Percentiles rank a stretch among this genome's conserved stretches.
These are phyloP conservation scores for Psittacula derbiana DNA, from an alignment of 2,797 vertebrate species.

Conservation along the genomic window DNA sequence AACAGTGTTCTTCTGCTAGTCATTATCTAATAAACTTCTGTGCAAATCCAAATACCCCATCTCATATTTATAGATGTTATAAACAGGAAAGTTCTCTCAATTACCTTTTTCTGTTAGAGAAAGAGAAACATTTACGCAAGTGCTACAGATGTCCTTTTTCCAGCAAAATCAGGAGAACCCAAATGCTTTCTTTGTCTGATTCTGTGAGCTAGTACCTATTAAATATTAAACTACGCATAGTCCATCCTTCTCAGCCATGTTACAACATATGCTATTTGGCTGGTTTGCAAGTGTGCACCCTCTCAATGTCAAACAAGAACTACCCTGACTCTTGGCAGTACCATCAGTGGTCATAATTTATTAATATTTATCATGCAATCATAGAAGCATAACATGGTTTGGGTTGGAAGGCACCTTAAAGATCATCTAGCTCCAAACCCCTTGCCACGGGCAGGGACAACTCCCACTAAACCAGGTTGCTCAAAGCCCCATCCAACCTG, in stretches of 20 bases:
- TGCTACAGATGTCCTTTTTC: slow-evolving; percentile 37
- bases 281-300: neutral
- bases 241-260: neutral
- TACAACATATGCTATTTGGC: rapidly evolving
- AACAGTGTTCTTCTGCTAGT: neutral
- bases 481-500: neutral
- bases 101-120: slow-evolving; percentile 33
- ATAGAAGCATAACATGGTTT: neutral
- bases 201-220: neutral
- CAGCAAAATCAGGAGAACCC: neutral
- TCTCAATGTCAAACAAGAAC: neutral
- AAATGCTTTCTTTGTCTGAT: slow-evolving; percentile 9
- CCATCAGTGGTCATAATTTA: neutral
- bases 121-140: slow-evolving; percentile 53
- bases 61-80: slow-evolving; percentile 59
- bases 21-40: neutral
- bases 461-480: neutral
- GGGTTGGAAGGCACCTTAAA: neutral
- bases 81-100: slow-evolving; percentile 60
- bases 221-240: neutral
- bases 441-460: neutral
- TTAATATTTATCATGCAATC: neutral
- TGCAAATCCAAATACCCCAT: slow-evolving; percentile 46
- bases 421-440: neutral
- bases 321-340: neutral